These are phyloP conservation scores for Pollenia griseotomentosa DNA, from an alignment of 2,888 invertebrate genomes.

Conservation along the genomic window DNA sequence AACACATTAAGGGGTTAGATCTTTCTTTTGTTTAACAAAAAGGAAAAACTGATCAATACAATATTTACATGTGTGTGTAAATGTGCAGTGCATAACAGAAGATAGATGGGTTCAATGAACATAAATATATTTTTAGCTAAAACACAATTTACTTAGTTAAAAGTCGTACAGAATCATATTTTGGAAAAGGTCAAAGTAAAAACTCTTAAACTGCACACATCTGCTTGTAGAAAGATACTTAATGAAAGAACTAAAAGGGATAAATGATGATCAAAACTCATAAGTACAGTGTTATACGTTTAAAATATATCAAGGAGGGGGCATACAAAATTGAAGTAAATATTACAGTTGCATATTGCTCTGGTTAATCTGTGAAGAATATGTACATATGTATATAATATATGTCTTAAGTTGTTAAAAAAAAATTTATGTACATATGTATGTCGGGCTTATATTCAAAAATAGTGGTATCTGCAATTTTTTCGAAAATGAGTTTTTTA, in stretches of 20 bases:
- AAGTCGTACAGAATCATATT: not conserved
- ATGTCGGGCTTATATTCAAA: no score
- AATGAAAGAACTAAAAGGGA: not conserved
- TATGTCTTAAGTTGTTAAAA: no score
- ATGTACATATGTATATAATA: no score
- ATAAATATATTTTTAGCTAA: slow-evolving; percentile 8
- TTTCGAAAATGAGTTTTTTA: no score
- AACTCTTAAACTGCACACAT: slow-evolving; percentile 23
- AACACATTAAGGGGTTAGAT: slow-evolving; percentile 8
- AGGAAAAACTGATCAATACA: not conserved
- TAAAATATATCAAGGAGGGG: no score
- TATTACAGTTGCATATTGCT: no score
- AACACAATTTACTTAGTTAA: not conserved
- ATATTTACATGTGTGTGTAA: not conserved
- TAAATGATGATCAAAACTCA: not conserved
- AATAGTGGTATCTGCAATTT: no score
- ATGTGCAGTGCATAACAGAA: not conserved
- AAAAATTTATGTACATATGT: no score
- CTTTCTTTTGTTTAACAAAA: slow-evolving; percentile 14
- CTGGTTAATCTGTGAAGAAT: no score
- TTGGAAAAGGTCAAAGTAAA: slow-evolving; percentile 46
- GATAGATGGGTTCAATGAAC: slow-evolving; percentile 32
- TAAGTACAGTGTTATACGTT: not conserved
- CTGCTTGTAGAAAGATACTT: slow-evolving; percentile 14
- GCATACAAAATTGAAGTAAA: no score